Evolutionary conservation across 2,888 invertebrate species (phyloP), one percentile per base, ranked within the genome.

Genomic region (Tupiocoris notatus): DNA sequence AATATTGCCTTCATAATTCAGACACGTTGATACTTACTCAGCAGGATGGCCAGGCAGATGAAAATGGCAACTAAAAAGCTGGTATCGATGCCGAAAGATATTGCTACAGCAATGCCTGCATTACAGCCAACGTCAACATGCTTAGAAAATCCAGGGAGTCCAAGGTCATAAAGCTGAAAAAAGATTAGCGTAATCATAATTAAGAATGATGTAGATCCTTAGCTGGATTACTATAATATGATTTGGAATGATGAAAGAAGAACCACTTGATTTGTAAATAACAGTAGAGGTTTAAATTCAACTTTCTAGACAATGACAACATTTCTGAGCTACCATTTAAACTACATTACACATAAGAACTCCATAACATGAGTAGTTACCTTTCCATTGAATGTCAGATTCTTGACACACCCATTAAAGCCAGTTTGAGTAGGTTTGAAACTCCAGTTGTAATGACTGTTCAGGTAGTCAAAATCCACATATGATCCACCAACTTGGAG

Each of bases 61-160:
- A 96, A 86, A 79, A 98, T 94, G 71, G 95, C 94, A 56, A 96
- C 92, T 24, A 98, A 87, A 83, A 94, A 93, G 82, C 93, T 95
- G 0, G 92, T 90, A 83, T 93, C 92, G 77, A 94, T 92, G 56
- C 93, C 92, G 80, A 95, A 92, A 0, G 92, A 90, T 23, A 92
- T 91, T 0, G 93, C 93, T 2, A 90, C 90, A 59, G 90, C 91
- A 82, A 90, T 88, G 76, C 89, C 89, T 77, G 88, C 87, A 82
- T 90, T 90, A 81, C 94, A 95, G 21, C 91, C 91, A 0, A 90
- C 88, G 83, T 91, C 90, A 0, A 90, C 90, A 82, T 92, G 90
- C 68, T 86, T 86, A 22, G 88, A 88, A 25, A 91, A 87, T 0
- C 93, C 90, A 0, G 96, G 94, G 82, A 88, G 86, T 0, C 94